Evolutionary conservation across 1,140 invertebrate genomes (phyloP).

Genomic region (Brachionus rubens): DNA sequence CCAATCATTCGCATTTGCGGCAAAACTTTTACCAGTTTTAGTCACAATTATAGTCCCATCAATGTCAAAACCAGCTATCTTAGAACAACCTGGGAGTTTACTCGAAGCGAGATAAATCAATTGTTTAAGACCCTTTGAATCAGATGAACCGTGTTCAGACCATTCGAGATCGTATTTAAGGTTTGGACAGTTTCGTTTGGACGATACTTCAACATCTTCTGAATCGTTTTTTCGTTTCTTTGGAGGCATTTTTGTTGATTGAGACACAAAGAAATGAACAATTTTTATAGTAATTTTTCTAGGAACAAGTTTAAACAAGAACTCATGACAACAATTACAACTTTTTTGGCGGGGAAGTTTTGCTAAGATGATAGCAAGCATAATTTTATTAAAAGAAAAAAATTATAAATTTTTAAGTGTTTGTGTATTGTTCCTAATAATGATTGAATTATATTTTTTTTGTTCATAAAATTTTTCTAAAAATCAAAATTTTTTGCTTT

Average conservation of each 20-base stretch:
- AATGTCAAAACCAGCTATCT: constrained; percentile 54
- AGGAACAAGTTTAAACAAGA: neutral
- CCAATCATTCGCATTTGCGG: constrained; percentile 54
- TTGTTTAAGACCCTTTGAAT: neutral
- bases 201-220: neutral
- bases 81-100: constrained; percentile 49
- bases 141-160: constrained; percentile 10
- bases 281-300: neutral
- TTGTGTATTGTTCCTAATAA: too few species aligned
- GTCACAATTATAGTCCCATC: constrained; percentile 57
- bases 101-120: constrained; percentile 48
- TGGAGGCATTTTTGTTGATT: constrained; percentile 11
- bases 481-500: too few species aligned
- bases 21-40: constrained; percentile 55
- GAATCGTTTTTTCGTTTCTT: constrained; percentile 29
- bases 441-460: too few species aligned
- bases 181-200: neutral
- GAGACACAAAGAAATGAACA: neutral
- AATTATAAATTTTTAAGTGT: too few species aligned
- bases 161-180: constrained; percentile 36
- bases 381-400: too few species aligned
- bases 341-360: too few species aligned
- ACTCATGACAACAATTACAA: too few species aligned
- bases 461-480: too few species aligned
- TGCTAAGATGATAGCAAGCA: too few species aligned